Evolutionary conservation across 2,888 invertebrate genomes (phyloP).

Genomic region (Acholoe squamosa): DNA sequence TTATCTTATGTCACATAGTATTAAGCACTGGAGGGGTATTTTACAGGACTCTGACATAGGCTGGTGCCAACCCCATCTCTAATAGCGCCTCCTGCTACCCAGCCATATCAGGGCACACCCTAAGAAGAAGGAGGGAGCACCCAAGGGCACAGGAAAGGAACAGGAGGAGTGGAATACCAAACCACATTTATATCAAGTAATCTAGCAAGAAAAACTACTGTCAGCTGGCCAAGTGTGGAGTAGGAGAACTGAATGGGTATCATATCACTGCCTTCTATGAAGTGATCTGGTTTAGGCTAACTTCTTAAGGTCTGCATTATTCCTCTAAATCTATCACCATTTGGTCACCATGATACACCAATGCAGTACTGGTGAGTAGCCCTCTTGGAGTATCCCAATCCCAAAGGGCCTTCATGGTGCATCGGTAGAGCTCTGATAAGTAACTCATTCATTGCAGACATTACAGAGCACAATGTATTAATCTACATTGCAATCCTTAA

Average conservation of each 20-base stretch:
- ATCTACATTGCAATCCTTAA: no score
- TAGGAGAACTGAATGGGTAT: not conserved
- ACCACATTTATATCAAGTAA: conserved; percentile 50
- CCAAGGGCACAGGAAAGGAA: not conserved
- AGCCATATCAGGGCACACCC: not conserved
- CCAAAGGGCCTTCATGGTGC: no score
- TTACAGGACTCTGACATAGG: not conserved
- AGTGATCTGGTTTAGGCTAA: not conserved
- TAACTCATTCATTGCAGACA: no score
- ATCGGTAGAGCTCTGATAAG: no score
- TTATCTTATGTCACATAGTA: conserved; percentile 12
- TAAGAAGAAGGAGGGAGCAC: not conserved
- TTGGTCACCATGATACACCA: no score
- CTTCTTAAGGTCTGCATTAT: no score
- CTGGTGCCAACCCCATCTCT: not conserved
- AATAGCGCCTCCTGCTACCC: not conserved
- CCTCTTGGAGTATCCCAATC: no score
- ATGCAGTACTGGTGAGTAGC: no score
- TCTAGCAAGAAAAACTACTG: conserved; percentile 11
- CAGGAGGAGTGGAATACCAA: not conserved
- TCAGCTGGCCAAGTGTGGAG: conserved; percentile 15
- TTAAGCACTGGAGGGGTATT: not conserved
- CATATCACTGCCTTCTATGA: not conserved
- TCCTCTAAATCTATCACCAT: no score
- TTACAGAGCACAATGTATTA: no score